phyloP scores from a whole-genome alignment of 1,140 invertebrate genomes.

The Drosophila ironensis region DNA sequence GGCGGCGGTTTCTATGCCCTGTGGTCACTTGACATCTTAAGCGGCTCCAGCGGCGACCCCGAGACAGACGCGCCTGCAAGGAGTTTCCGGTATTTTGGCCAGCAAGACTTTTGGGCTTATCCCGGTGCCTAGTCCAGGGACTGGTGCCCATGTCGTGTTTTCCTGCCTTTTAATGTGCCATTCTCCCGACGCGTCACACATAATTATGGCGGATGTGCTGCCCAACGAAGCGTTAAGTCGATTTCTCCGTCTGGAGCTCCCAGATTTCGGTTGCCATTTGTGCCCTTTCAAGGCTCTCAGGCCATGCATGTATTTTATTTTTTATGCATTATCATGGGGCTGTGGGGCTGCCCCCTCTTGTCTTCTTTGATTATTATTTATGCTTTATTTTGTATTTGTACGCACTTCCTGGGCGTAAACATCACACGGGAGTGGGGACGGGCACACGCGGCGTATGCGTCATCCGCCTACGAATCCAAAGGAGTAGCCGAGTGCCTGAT shows the following conservation, averaged over 20 bases:
- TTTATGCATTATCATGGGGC: constrained; percentile 77
- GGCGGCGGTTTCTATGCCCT: constrained; percentile 20
- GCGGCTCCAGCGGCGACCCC: constrained; percentile 52
- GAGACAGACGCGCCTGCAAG: constrained; percentile 61
- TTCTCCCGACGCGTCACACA: constrained; percentile 74
- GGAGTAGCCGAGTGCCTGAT: constrained; percentile 31
- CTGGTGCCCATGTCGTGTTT: constrained; percentile 3
- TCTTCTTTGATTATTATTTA: constrained; percentile 80
- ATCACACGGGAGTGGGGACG: constrained; percentile 36
- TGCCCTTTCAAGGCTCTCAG: constrained; percentile 57
- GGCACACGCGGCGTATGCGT: constrained; percentile 70
- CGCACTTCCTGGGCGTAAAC: constrained; percentile 69
- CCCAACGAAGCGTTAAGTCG: constrained; percentile 76
- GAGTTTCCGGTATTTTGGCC: constrained; percentile 55
- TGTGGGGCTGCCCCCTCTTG: constrained; percentile 16
- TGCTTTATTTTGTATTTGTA: constrained; percentile 79
- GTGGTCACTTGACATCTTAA: constrained; percentile 78
- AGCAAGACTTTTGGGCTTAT: constrained; percentile 19
- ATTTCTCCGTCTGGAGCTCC: constrained; percentile 51
- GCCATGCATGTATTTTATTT: constrained; percentile 74
- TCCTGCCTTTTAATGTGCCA: constrained; percentile 64
- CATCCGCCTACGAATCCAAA: constrained; percentile 29
- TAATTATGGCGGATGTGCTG: constrained; percentile 80
- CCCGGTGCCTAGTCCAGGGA: too few species aligned
- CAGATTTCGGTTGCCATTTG: constrained; percentile 55